Percentiles rank a stretch among this genome's conserved stretches.
Evolutionary conservation across 2,797 vertebrate species (phyloP).

Genomic region (Microcaecilia unicolor): DNA sequence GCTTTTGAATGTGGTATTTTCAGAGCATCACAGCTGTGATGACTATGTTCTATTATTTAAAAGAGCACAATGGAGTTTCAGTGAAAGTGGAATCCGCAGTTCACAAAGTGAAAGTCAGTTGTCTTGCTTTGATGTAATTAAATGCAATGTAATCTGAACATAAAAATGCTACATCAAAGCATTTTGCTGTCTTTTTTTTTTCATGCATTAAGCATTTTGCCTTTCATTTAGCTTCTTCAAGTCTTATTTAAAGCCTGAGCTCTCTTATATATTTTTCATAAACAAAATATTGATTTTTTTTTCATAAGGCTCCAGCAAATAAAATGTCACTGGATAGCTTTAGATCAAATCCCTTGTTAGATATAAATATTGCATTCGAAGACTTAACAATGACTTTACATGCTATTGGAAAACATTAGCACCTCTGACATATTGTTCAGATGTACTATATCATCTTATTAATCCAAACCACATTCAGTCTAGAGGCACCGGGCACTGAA

Average conservation of each 20-base stretch:
- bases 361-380: constrained; percentile 8
- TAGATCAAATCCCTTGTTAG: constrained; percentile 6
- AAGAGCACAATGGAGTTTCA: constrained; percentile 17
- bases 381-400: constrained; percentile 6
- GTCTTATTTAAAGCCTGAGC: constrained; percentile 7
- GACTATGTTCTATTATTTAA: neutral
- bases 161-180: constrained; percentile 1
- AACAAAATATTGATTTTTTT: constrained; percentile 15
- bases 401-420: constrained; percentile 19
- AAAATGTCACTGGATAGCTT: constrained; percentile 17
- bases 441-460: too few species aligned
- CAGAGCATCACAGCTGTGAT: neutral
- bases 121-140: neutral
- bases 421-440: constrained; percentile 7
- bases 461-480: constrained; percentile 6
- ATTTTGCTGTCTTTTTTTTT: neutral
- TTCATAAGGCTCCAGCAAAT: constrained; percentile 8
- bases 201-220: constrained; percentile 3
- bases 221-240: neutral
- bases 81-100: neutral
- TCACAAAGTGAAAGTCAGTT: constrained; percentile 11
- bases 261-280: constrained; percentile 24
- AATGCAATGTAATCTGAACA: neutral
- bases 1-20: neutral
- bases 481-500: neutral